Conservation (phyloP, 2,888 invertebrate species). For the Philereme transversata region DNA sequence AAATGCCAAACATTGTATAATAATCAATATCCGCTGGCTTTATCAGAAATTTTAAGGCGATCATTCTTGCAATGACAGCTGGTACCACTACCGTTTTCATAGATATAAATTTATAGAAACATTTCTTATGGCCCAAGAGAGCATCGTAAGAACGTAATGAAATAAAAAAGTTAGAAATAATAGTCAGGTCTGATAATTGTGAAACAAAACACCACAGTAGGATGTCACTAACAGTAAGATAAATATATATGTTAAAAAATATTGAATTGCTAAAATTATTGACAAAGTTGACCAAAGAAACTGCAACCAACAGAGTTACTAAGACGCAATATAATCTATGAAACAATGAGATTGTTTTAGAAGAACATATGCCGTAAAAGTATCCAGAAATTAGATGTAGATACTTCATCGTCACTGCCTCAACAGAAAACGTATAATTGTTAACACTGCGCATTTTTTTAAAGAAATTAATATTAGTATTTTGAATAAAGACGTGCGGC, state of each 20-base stretch:
- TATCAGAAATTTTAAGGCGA: neutral
- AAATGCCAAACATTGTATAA: neutral
- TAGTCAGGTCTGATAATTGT: neutral
- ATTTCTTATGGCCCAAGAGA: neutral
- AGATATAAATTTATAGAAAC: neutral
- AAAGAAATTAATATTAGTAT: neutral
- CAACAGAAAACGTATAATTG: neutral
- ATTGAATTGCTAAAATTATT: neutral
- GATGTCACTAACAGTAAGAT: neutral
- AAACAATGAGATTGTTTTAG: neutral
- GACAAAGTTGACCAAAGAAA: neutral
- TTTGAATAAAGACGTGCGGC: too few species aligned
- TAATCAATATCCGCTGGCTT: too few species aligned
- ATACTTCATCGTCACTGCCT: neutral
- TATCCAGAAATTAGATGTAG: constrained; percentile 3
- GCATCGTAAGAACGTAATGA: constrained; percentile 5
- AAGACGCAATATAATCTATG: constrained; percentile 5
- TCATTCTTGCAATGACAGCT: neutral
- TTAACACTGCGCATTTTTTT: neutral
- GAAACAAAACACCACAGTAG: neutral
- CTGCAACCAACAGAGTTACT: neutral
- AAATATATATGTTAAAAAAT: neutral
- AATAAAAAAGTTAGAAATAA: neutral
- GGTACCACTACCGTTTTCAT: neutral
- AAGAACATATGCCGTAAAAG: constrained; percentile 3